These are phyloP conservation scores for Pseudopodoces humilis DNA, from an alignment of 2,113 vertebrate species.

Conservation along the genomic window DNA sequence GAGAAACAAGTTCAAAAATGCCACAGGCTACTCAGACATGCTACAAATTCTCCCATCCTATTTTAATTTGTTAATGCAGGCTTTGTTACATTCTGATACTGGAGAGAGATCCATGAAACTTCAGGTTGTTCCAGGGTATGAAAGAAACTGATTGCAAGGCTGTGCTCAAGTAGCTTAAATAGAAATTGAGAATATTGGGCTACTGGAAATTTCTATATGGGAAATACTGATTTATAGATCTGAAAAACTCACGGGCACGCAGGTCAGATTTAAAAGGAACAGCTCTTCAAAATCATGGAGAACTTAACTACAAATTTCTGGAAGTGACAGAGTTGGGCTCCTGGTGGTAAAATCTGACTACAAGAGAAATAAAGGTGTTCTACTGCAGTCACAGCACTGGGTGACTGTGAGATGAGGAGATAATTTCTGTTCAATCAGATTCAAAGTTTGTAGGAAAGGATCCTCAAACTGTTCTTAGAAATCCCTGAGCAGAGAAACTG, in stretches of 20 bases:
- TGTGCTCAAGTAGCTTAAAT: not conserved
- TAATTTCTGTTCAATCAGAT: constrained; percentile 5
- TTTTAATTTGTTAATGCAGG: not conserved
- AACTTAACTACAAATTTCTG: not conserved
- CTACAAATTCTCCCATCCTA: not conserved
- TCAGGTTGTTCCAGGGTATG: not conserved
- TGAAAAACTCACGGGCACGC: not conserved
- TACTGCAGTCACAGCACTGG: not conserved
- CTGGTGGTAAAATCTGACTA: not conserved
- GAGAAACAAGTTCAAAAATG: not conserved
- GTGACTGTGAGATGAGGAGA: constrained; percentile 13
- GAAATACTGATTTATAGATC: not conserved
- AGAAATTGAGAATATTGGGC: not conserved
- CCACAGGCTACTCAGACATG: not conserved
- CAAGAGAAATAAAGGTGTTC: not conserved
- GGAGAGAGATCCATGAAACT: not conserved
- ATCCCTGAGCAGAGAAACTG: not conserved
- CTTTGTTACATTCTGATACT: not conserved
- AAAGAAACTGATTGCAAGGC: not conserved
- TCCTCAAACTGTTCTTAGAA: not conserved
- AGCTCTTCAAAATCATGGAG: not conserved
- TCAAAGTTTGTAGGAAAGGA: not conserved
- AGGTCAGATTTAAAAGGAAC: not conserved
- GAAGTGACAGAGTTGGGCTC: not conserved
- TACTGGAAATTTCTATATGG: not conserved